Evolutionary conservation across 2,888 invertebrate species (phyloP), one percentile per base, ranked within the genome.

Genomic region (Drosophila longiperda): DNA sequence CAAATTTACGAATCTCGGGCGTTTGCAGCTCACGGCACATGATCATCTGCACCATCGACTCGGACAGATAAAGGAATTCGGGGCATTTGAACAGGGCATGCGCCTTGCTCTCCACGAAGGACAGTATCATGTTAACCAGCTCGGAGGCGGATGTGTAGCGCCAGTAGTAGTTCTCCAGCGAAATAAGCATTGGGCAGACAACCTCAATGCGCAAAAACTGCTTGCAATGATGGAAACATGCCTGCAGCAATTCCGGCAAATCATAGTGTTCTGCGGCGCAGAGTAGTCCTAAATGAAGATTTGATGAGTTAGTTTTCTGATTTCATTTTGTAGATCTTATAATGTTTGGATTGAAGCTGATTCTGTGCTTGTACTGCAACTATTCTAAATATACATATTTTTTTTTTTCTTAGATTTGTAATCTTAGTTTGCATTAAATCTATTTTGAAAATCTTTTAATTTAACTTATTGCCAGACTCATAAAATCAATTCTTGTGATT

Each of bases 181-280:
- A 97, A 93, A 97, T 97, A 66, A 98, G 94, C 98, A 98, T 98
- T 80, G 96, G 96, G 93, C 98, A 98, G 92, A 97, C 98, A 90
- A 98, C 97, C 94, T 98, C 98, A 92, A 98, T 97, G 85, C 98
- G 95, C 42, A 98, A 94, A 93, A 98, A 98, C 93, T 98, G 98
- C 92, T 98, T 98, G 87, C 98, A 98, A 91, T 98, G 98, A 92
- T 98, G 98, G 94, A 98, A 98, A 93, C 98, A 98, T 15, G 98
- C 98, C 92, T 98, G 98, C 73, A 98, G 94, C 63, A 98, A 94
- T 92, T 98, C 98, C 0, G 98, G 98, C 71, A 98, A 94, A 93
- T 98, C 98, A 92, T 98, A 98, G 92, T 98, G 98, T 91, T 98
- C 98, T 1, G 98, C 98, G 1, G 98, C 98, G 92, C 98, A 98